Evolutionary conservation across 1,140 invertebrate species (phyloP).

Genomic region (Lethocerus indicus): DNA sequence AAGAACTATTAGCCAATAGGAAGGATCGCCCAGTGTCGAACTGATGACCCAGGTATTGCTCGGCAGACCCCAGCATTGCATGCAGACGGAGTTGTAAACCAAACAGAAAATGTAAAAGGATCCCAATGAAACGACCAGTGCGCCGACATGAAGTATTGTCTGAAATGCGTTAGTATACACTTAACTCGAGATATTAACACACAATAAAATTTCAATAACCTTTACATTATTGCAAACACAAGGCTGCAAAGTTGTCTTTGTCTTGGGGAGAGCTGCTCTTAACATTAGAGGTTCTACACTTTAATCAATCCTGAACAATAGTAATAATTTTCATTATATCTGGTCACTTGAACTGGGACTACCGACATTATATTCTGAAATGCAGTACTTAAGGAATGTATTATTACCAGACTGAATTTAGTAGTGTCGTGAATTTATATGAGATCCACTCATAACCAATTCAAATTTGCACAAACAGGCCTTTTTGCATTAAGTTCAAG

Average conservation of each 20-base stretch:
- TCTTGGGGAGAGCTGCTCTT: not conserved
- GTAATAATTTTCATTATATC: not conserved
- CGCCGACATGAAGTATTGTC: conserved; percentile 70
- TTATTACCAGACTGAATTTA: no score
- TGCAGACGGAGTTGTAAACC: conserved; percentile 63
- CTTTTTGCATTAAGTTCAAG: no score
- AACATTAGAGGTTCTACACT: not conserved
- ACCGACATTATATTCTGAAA: no score
- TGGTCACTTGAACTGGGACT: not conserved
- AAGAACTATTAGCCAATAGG: conserved; percentile 65
- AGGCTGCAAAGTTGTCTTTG: not conserved
- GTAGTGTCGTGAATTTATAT: no score
- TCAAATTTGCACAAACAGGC: no score
- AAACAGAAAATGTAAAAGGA: conserved; percentile 73
- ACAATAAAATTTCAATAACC: not conserved
- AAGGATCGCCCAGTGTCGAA: conserved; percentile 47
- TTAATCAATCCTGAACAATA: not conserved
- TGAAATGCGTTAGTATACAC: conserved; percentile 31
- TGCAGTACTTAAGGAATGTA: no score
- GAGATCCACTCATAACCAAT: no score
- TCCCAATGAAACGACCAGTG: conserved; percentile 57
- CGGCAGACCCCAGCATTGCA: conserved; percentile 58
- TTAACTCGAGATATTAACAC: conserved; percentile 12
- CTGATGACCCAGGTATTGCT: conserved; percentile 78
- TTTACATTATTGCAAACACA: conserved; percentile 1